Base-by-base conservation (phyloP, 2,888 invertebrate species). In the Patella pellucida region DNA sequence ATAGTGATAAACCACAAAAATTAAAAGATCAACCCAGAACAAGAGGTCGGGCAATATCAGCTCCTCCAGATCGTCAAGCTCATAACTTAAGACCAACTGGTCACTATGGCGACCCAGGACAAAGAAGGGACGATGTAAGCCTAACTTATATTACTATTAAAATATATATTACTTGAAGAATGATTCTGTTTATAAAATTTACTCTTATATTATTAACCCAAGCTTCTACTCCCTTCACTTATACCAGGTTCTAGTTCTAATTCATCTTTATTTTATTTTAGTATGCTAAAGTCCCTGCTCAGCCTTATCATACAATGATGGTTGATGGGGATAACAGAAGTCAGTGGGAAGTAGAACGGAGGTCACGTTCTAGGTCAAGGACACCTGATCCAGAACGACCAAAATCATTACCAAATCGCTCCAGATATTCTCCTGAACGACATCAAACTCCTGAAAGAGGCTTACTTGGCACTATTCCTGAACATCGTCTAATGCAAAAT, bases 401-500 rank as follows among this genome's bases (percentile, higher is more conserved):
- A 7, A 67, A 78, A 27, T 79, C 80, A 5, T 72, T 81, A 15
- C 83, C 83, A 31, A 76, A 81, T 52, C 67, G 82, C 52, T 78
- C 82, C 62, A 83, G 81, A 67, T 79, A 79, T 50, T 85, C 85
- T 7, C 85, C 85, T 41, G 85, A 85, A 7, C 78, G 85, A 12
- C 73, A 78, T 68, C 78, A 80, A 3, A 81, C 88, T 1, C 86
- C 87, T 23, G 88, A 88, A 41, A 76, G 86, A 70, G 23, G 79
- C 67, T 23, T 77, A 54, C 76, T 88, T 16, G 81, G 86, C 77
- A 84, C 88, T 3, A 88, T 88, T 73, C 88, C 88, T 68, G 88
- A 88, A 75, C 85, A 87, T 79, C 77, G 81, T 68, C 86, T 83
- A 71, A 81, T 85, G 76, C 69, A 80, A 14, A 85, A 85, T 76